phyloP scores from a whole-genome alignment of 2,797 vertebrate species.

The Danionella dracula region DNA sequence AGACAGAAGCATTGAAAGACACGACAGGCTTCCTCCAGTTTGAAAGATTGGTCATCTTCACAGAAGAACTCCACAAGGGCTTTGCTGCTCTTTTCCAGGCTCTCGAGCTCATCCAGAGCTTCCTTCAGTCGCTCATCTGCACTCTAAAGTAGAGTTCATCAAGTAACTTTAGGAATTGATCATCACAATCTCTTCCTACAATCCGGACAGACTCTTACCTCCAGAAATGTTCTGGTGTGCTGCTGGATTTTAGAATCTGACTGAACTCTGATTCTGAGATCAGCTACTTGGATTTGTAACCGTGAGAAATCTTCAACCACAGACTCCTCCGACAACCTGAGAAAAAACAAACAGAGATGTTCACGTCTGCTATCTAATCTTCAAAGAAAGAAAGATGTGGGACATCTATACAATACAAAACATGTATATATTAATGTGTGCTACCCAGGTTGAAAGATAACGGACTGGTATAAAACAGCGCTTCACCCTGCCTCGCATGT shows the following conservation, averaged over 20 bases:
- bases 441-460: too few species aligned
- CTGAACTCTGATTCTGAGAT: slow-evolving; percentile 60
- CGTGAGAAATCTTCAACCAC: slow-evolving; percentile 72
- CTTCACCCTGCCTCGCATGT: too few species aligned
- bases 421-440: too few species aligned
- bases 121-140: slow-evolving; percentile 69
- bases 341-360: background rate
- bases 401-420: too few species aligned
- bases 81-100: slow-evolving; percentile 69
- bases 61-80: slow-evolving; percentile 77
- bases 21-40: slow-evolving; percentile 72
- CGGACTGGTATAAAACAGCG: too few species aligned
- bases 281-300: slow-evolving; percentile 64
- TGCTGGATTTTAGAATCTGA: slow-evolving; percentile 62
- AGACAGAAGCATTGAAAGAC: slow-evolving; percentile 72
- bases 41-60: slow-evolving; percentile 74
- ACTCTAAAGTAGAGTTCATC: slow-evolving; percentile 48
- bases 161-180: too few species aligned
- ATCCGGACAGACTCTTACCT: slow-evolving; percentile 56
- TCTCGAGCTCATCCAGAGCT: slow-evolving; percentile 69
- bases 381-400: too few species aligned
- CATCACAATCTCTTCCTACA: too few species aligned
- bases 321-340: slow-evolving; percentile 72
- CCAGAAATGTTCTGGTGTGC: slow-evolving; percentile 67
- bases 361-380: too few species aligned